Evolutionary conservation across 2,797 vertebrate genomes (phyloP).

Genomic region (Ficedula albicollis): DNA sequence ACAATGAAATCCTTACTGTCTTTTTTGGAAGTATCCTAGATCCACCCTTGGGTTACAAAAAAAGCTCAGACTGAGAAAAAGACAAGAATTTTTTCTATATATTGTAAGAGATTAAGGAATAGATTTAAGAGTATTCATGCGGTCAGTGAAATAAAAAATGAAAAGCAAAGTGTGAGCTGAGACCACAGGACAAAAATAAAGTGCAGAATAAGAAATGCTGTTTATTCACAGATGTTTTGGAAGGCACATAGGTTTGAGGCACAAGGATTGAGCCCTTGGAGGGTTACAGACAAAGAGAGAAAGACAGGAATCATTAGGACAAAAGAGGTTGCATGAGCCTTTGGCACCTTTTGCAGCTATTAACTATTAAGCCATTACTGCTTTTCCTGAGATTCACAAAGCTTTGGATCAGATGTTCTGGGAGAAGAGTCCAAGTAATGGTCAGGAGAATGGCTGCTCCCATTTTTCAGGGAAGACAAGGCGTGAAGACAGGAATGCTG

Average conservation of each 20-base stretch:
- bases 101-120: not conserved
- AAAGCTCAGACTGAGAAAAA: not conserved
- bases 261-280: fast-evolving
- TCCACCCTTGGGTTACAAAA: not conserved
- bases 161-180: not conserved
- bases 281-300: not conserved
- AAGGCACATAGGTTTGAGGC: not conserved
- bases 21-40: not conserved
- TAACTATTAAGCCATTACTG: not conserved
- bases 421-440: not conserved
- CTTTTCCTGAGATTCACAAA: not conserved
- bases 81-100: fast-evolving
- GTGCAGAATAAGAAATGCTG: fast-evolving
- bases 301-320: not conserved
- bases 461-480: not conserved
- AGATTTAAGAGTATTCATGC: not conserved
- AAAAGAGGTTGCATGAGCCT: not conserved
- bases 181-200: not conserved
- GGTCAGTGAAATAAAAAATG: not conserved
- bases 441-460: not conserved
- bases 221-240: not conserved
- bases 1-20: not conserved
- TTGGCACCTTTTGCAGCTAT: not conserved
- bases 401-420: not conserved
- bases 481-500: fast-evolving